These are phyloP conservation scores for Stramonita haemastoma DNA, from an alignment of 2,888 invertebrate genomes.

Conservation along the genomic window DNA sequence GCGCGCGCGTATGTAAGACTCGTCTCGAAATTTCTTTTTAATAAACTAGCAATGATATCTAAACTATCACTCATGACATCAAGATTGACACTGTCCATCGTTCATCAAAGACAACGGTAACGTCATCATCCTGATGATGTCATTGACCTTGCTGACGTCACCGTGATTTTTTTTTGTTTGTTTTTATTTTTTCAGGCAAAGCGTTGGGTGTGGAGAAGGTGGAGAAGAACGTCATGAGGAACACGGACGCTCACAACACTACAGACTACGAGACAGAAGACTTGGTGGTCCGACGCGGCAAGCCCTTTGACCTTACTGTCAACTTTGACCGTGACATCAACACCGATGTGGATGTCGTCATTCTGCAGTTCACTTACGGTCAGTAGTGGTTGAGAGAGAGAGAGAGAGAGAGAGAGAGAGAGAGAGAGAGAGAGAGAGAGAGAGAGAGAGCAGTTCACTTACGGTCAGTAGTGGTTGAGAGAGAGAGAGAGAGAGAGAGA, in stretches of 20 bases:
- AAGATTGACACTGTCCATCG: no score
- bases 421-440: no score
- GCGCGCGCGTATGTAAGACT: no score
- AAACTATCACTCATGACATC: no score
- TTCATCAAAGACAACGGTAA: not conserved
- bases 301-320: slow-evolving; percentile 64
- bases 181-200: slow-evolving; percentile 41
- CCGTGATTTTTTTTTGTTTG: no score
- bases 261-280: slow-evolving; percentile 66
- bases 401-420: no score
- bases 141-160: no score
- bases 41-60: no score
- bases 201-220: slow-evolving; percentile 54
- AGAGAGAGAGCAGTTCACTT: no score
- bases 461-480: no score
- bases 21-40: no score
- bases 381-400: not conserved
- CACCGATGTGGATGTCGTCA: slow-evolving; percentile 55
- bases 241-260: slow-evolving; percentile 64
- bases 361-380: slow-evolving; percentile 66
- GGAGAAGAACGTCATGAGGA: slow-evolving; percentile 55
- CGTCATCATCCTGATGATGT: not conserved
- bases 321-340: slow-evolving; percentile 67
- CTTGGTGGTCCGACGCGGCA: slow-evolving; percentile 70
- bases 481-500: no score